Percentiles rank a stretch among this genome's conserved stretches.
Conservation (phyloP, 2,113 vertebrate genomes). For the Mastomys natalensis region DNA sequence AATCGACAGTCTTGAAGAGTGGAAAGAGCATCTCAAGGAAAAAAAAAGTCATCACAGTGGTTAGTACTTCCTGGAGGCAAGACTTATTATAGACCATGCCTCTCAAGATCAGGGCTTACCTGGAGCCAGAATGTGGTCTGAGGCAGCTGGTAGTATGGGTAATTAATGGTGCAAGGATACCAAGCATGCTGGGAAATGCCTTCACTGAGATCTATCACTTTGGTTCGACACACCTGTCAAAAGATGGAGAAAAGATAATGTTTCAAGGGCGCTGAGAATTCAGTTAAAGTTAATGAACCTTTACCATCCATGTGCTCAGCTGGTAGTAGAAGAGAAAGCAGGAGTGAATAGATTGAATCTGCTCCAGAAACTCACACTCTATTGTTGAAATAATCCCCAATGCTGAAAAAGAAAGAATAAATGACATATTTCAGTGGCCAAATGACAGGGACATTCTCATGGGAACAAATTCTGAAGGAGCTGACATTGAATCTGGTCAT, state of each 20-base stretch:
- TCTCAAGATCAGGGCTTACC: slow-evolving; percentile 86
- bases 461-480: not conserved
- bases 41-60: not conserved
- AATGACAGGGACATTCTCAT: not conserved
- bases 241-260: slow-evolving; percentile 36
- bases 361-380: not conserved
- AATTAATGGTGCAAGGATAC: slow-evolving; percentile 94
- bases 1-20: not conserved
- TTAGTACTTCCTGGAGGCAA: not conserved
- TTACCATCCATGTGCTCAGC: not conserved
- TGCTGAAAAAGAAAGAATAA: not conserved
- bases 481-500: not conserved
- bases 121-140: slow-evolving; percentile 92
- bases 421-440: not conserved
- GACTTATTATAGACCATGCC: not conserved
- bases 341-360: not conserved
- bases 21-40: not conserved
- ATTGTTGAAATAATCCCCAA: rapidly evolving
- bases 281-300: not conserved
- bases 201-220: slow-evolving; percentile 94
- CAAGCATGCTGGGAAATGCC: slow-evolving; percentile 96
- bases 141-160: slow-evolving; percentile 86
- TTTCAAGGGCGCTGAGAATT: not conserved
- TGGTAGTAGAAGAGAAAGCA: not conserved
- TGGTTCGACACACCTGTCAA: slow-evolving; percentile 94